phyloP scores from a whole-genome alignment of 1,140 invertebrate genomes.

The Drosophila punjabiensis region DNA sequence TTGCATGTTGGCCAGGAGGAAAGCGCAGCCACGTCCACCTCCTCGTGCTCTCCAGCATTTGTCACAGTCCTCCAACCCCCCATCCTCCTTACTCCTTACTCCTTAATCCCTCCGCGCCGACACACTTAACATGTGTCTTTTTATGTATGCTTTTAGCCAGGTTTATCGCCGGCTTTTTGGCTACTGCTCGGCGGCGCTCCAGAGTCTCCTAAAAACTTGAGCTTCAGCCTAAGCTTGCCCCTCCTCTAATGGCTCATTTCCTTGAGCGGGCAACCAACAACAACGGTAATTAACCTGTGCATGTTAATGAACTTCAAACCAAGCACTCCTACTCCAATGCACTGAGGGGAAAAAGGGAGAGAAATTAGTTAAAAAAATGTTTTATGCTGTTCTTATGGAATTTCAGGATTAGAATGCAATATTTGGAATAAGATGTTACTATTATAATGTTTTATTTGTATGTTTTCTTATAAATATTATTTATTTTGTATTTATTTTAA shows the following conservation, averaged over 20 bases:
- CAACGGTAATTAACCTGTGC: slow-evolving; percentile 84
- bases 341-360: neutral
- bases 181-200: slow-evolving; percentile 66
- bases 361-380: too few species aligned
- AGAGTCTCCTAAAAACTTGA: neutral
- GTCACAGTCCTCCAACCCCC: slow-evolving; percentile 55
- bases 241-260: slow-evolving; percentile 83
- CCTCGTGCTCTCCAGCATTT: slow-evolving; percentile 61
- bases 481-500: neutral
- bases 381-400: too few species aligned
- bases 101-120: slow-evolving; percentile 4
- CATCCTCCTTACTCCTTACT: neutral
- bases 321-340: slow-evolving; percentile 24
- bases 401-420: too few species aligned
- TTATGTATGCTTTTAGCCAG: slow-evolving; percentile 82
- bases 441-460: too few species aligned
- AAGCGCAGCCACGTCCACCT: slow-evolving; percentile 59
- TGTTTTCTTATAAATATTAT: neutral
- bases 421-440: too few species aligned
- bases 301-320: slow-evolving; percentile 83
- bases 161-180: slow-evolving; percentile 72
- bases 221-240: slow-evolving; percentile 15
- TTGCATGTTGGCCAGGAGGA: slow-evolving; percentile 66
- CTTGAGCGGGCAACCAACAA: slow-evolving; percentile 59
- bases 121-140: slow-evolving; percentile 81